Base-by-base conservation (phyloP, 2,113 vertebrate genomes). In the Oophaga pumilio region DNA sequence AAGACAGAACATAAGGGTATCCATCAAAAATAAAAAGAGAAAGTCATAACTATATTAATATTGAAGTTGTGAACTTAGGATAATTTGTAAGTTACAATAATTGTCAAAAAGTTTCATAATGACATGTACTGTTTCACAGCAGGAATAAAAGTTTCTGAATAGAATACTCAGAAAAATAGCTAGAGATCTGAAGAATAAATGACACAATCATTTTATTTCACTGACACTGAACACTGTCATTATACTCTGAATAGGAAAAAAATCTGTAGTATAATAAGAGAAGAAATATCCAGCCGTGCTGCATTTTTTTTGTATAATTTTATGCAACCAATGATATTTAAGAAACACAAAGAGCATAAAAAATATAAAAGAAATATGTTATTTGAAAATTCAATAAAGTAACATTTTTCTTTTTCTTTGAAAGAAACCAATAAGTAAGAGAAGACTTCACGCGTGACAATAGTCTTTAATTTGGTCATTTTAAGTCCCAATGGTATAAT, bases 211-310 rank as follows among this genome's bases (percentile, higher is more conserved):
- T 82, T 82, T 59, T 83, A 68, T 68, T 83, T 82, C n/a, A 53
- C 81, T 83, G 81, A 83, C 81, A 83, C 62, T 69, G 81, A 83
- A 83, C 62, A 68, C 81, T 83, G 64, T 83, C 81, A 83, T 83
- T 83, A 83, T 83, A 83, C 53, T 50, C 24, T 83, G 62, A 69
- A 83, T 83, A 83, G 64, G 81, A 66, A 83, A 83, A 80, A 78
- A 83, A 83, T 83, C 81, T 26, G 62, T 53, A 69, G 43, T 52
- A 83, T 43, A 69, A 68, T 52, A 69, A 69, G 22, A 69, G 78
- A 83, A 69, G 81, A 83, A 83, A 83, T 83, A 83, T 68, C 81
- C 62, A 52, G 81, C 81, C 43, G 81, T 52, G 62, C 43, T 68
- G 22, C 33, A 26, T 82, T 83, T 83, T 82, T 82, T 57, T 8